phyloP scores from a whole-genome alignment of 2,888 invertebrate species.

The Erannis defoliaria region DNA sequence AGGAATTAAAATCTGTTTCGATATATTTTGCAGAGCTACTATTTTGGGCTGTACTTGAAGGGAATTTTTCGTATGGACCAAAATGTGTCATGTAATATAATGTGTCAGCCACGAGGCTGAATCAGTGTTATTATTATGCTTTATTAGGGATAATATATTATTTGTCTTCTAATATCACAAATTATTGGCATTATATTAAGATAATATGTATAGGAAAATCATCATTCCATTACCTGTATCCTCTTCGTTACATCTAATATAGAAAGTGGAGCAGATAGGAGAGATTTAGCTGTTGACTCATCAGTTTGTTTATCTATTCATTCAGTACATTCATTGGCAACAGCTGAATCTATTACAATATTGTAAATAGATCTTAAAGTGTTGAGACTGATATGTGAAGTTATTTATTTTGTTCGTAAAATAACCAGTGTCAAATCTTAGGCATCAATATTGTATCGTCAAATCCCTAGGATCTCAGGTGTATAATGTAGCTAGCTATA shows the following conservation, averaged over 20 bases:
- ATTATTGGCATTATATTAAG: conserved; percentile 64
- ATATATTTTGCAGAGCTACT: conserved; percentile 22
- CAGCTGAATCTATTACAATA: conserved; percentile 75
- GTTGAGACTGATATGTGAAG: conserved; percentile 85
- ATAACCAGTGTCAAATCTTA: conserved; percentile 83
- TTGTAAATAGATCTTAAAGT: conserved; percentile 83
- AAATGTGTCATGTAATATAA: conserved; percentile 36
- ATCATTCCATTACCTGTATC: conserved; percentile 69
- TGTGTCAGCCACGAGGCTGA: conserved; percentile 53
- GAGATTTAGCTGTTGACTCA: conserved; percentile 59
- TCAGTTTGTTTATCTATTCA: conserved; percentile 44
- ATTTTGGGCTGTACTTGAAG: conserved; percentile 30
- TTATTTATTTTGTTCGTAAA: conserved; percentile 84
- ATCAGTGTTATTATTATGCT: conserved; percentile 58
- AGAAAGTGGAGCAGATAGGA: conserved; percentile 52
- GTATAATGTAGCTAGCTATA: conserved; percentile 60
- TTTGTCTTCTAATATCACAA: conserved; percentile 59
- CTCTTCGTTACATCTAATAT: conserved; percentile 45
- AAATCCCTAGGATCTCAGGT: conserved; percentile 74
- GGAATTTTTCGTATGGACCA: conserved; percentile 20
- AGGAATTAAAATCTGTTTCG: conserved; percentile 9
- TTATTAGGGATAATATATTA: conserved; percentile 54
- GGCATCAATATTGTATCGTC: conserved; percentile 68
- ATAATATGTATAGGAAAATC: conserved; percentile 60
- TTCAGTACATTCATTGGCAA: conserved; percentile 62